These are phyloP conservation scores for Alethe castanea DNA, from an alignment of 2,113 vertebrate genomes.

Conservation along the genomic window DNA sequence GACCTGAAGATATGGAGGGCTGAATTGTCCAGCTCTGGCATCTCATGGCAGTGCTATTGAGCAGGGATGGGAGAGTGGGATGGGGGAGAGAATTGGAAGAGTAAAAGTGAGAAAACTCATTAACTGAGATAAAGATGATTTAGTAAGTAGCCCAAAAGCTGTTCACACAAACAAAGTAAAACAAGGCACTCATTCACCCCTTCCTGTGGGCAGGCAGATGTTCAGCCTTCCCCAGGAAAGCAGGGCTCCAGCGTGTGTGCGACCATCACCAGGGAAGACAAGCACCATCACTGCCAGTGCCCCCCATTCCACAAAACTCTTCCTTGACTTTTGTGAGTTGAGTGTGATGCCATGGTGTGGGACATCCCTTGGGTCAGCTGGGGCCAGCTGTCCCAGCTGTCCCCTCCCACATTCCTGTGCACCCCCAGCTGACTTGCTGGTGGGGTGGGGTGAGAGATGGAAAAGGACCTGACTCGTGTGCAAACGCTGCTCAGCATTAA, in stretches of 20 bases:
- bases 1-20: not conserved
- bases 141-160: not conserved
- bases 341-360: not conserved
- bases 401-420: not conserved
- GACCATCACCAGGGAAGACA: no score
- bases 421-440: not conserved
- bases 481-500: not conserved
- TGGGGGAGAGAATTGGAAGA: not conserved
- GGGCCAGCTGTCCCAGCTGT: not conserved
- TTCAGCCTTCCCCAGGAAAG: not conserved
- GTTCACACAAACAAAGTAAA: not conserved
- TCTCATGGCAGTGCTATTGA: not conserved
- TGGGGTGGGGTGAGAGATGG: not conserved
- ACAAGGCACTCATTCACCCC: not conserved
- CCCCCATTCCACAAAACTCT: not conserved
- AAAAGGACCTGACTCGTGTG: not conserved
- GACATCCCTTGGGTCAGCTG: not conserved
- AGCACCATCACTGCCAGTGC: not conserved
- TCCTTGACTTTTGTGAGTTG: not conserved
- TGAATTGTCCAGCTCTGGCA: not conserved
- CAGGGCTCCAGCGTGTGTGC: fast-evolving
- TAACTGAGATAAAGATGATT: not conserved
- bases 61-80: not conserved
- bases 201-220: fast-evolving
- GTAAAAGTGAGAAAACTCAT: not conserved